These are phyloP conservation scores for Cybosia mesomella DNA, from an alignment of 2,888 invertebrate species.

Conservation along the genomic window DNA sequence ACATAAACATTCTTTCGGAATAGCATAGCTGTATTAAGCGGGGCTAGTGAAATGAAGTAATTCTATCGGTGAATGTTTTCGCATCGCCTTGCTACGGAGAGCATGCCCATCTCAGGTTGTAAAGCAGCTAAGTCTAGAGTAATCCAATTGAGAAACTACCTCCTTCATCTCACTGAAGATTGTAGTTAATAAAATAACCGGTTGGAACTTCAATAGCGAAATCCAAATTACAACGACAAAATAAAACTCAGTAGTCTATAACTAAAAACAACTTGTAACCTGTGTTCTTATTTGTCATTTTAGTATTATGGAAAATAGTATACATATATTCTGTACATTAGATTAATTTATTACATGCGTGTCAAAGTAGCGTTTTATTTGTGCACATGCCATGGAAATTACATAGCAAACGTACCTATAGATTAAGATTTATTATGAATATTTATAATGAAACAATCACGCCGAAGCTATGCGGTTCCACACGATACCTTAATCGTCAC, in stretches of 20 bases:
- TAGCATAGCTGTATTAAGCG: too few relatives aligned
- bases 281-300: neutral
- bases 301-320: neutral
- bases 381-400: slow-evolving; percentile 27
- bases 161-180: neutral
- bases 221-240: too few relatives aligned
- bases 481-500: slow-evolving; percentile 19
- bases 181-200: neutral
- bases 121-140: neutral
- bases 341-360: slow-evolving; percentile 25
- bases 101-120: too few relatives aligned
- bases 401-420: slow-evolving; percentile 19
- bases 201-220: neutral
- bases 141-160: neutral
- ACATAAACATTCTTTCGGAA: too few relatives aligned
- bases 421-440: slow-evolving; percentile 26
- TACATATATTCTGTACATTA: slow-evolving; percentile 4
- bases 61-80: too few relatives aligned
- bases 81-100: too few relatives aligned
- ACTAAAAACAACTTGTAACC: neutral
- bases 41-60: too few relatives aligned
- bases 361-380: slow-evolving; percentile 31
- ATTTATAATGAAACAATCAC: slow-evolving; percentile 32
- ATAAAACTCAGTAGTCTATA: too few relatives aligned
- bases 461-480: slow-evolving; percentile 26